Evolutionary conservation across 1,140 invertebrate species (phyloP).

Genomic region (Drosophila lowei): DNA sequence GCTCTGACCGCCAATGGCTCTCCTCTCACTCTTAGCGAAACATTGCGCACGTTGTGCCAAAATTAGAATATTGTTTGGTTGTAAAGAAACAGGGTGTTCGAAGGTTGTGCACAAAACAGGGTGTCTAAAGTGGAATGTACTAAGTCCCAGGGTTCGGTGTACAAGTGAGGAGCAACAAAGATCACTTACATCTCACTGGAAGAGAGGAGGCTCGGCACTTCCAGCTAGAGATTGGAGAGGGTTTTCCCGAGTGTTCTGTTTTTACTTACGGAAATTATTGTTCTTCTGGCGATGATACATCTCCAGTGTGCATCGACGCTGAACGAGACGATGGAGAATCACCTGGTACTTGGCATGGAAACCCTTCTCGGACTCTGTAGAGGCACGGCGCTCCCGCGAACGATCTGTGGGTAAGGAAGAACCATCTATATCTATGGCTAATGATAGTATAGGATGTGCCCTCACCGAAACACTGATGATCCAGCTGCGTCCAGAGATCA

Average conservation of each 20-base stretch:
- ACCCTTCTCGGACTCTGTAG: slow-evolving; percentile 93
- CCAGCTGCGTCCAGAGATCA: slow-evolving; percentile 88
- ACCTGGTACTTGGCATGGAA: slow-evolving; percentile 94
- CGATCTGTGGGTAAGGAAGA: slow-evolving; percentile 53
- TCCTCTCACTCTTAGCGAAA: slow-evolving; percentile 13
- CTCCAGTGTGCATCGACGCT: slow-evolving; percentile 95
- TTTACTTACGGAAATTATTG: slow-evolving; percentile 91
- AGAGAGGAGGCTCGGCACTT: too few relatives aligned
- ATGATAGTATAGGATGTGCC: neutral
- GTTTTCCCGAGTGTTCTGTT: too few relatives aligned
- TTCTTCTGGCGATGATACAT: slow-evolving; percentile 93
- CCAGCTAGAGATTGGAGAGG: too few relatives aligned
- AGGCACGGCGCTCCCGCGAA: slow-evolving; percentile 85
- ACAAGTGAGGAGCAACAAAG: too few relatives aligned
- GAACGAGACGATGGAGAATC: slow-evolving; percentile 94
- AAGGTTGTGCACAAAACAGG: slow-evolving; percentile 32
- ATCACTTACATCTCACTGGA: too few relatives aligned
- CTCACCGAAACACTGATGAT: slow-evolving; percentile 80
- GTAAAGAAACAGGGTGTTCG: slow-evolving; percentile 49
- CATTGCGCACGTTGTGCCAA: slow-evolving; percentile 62
- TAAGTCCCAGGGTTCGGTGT: too few relatives aligned
- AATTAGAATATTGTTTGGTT: slow-evolving; percentile 55
- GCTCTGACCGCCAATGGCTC: slow-evolving; percentile 6
- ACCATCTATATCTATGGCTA: too few relatives aligned
- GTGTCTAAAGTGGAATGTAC: slow-evolving; percentile 17